Percentiles rank a stretch among this genome's conserved stretches.
These are phyloP conservation scores for Drosophila baimaii DNA, from an alignment of 1,140 invertebrate genomes.

Conservation along the genomic window DNA sequence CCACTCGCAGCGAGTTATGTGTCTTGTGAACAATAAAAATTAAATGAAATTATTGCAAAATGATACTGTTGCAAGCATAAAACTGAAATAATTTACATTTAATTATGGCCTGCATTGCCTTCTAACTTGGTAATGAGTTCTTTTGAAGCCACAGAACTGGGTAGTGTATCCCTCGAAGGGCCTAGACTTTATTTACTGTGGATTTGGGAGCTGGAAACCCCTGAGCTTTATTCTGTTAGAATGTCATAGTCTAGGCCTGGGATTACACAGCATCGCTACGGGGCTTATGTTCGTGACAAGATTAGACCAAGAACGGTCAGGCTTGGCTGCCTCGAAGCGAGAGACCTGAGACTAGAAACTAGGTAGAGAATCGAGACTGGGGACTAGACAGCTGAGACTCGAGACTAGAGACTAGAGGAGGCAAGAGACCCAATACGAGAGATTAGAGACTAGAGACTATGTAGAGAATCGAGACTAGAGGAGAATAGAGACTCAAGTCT, in stretches of 20 bases:
- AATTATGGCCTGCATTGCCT: slow-evolving; percentile 29
- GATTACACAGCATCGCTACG: slow-evolving; percentile 34
- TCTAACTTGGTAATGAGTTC: neutral
- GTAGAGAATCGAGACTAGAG: no score
- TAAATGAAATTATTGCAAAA: slow-evolving; percentile 4
- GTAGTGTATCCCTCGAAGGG: neutral
- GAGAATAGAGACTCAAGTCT: no score
- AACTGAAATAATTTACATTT: slow-evolving; percentile 57
- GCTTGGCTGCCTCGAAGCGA: slow-evolving; percentile 32
- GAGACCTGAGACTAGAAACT: neutral
- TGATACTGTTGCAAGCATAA: slow-evolving; percentile 23
- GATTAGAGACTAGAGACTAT: no score
- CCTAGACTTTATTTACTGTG: neutral
- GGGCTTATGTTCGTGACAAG: slow-evolving; percentile 64
- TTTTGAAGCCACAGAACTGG: neutral
- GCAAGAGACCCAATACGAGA: no score
- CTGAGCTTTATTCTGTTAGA: neutral
- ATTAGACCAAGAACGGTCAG: slow-evolving; percentile 66
- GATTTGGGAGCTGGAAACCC: neutral
- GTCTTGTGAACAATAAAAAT: slow-evolving; percentile 33
- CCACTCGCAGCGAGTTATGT: slow-evolving; percentile 24
- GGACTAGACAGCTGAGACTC: neutral
- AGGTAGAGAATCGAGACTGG: neutral
- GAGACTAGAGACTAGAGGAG: no score
- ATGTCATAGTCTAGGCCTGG: slow-evolving; percentile 6